These are phyloP conservation scores for Drosophila diplacantha DNA, from an alignment of 2,888 invertebrate genomes.

Conservation along the genomic window DNA sequence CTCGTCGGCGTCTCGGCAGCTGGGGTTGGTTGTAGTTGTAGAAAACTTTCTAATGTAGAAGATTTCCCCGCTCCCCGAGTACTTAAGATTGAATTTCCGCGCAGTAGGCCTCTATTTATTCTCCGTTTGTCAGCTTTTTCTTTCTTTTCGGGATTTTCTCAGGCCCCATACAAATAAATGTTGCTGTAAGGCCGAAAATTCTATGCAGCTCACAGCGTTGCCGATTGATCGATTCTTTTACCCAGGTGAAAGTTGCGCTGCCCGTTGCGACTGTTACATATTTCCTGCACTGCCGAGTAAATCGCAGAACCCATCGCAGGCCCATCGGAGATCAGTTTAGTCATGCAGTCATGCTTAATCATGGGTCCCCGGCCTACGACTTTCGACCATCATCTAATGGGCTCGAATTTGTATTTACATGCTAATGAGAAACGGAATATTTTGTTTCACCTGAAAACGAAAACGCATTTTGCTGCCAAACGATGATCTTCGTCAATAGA, in stretches of 20 bases:
- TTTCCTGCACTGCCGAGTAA: constrained; percentile 9
- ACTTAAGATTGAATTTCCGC: constrained; percentile 55
- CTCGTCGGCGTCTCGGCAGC: constrained; percentile 19
- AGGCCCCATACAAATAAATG: constrained; percentile 30
- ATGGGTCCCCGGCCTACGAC: constrained; percentile 17
- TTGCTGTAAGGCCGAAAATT: constrained; percentile 32
- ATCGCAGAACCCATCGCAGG: constrained; percentile 8
- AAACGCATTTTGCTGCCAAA: constrained; percentile 40
- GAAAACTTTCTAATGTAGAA: constrained; percentile 73
- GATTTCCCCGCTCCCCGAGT: constrained; percentile 41
- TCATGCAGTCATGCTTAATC: constrained; percentile 20
- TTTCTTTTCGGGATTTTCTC: constrained; percentile 61
- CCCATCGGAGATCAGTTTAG: neutral
- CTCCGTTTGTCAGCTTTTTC: constrained; percentile 51
- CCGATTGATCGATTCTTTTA: constrained; percentile 59
- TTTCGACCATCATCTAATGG: constrained; percentile 18
- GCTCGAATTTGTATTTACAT: constrained; percentile 37
- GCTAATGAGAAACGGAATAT: constrained; percentile 50
- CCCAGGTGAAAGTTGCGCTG: constrained; percentile 59
- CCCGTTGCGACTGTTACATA: constrained; percentile 28
- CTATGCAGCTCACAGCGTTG: constrained; percentile 44
- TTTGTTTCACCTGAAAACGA: constrained; percentile 32
- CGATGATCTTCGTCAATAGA: constrained; percentile 28
- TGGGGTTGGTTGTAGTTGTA: constrained; percentile 25
- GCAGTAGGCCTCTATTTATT: constrained; percentile 54